A percentile compares a stretch with the other conserved stretches of the same genome.
Evolutionary conservation across 2,888 invertebrate species (phyloP).

Genomic region (Drosophila multiciliata): DNA sequence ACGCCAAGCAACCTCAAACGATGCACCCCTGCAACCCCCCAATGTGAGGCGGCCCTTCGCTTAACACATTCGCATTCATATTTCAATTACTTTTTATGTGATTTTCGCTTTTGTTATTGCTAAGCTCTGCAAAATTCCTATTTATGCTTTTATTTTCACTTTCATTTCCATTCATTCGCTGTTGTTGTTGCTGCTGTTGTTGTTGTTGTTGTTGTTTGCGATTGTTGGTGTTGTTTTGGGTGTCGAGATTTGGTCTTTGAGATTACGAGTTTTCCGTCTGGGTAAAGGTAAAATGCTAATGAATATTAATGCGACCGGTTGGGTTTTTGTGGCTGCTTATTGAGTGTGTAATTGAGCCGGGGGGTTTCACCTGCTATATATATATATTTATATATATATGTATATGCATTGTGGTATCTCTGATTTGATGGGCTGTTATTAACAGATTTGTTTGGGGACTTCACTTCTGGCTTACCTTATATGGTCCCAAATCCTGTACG

Average conservation of each 20-base stretch:
- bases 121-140: conserved; percentile 69
- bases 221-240: conserved; percentile 56
- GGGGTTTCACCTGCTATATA: background rate
- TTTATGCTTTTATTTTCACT: conserved; percentile 70
- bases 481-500: conserved; percentile 89
- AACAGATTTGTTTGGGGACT: conserved; percentile 35
- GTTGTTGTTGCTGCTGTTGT: conserved; percentile 15
- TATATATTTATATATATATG: background rate
- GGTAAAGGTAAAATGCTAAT: conserved; percentile 69
- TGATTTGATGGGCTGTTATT: conserved; percentile 48
- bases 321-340: conserved; percentile 70
- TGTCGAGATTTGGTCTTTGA: conserved; percentile 77
- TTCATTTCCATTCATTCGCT: conserved; percentile 59
- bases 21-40: conserved; percentile 18
- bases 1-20: conserved; percentile 2
- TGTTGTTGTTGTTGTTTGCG: conserved; percentile 26
- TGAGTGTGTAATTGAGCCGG: conserved; percentile 76
- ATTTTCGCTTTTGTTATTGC: conserved; percentile 75
- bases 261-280: conserved; percentile 56
- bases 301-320: conserved; percentile 73
- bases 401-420: conserved; percentile 8
- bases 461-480: conserved; percentile 86
- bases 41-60: conserved; percentile 17
- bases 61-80: conserved; percentile 73
- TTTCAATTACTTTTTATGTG: conserved; percentile 81